These are phyloP conservation scores for Lacerta agilis DNA, from an alignment of 2,797 vertebrate species.

Conservation along the genomic window DNA sequence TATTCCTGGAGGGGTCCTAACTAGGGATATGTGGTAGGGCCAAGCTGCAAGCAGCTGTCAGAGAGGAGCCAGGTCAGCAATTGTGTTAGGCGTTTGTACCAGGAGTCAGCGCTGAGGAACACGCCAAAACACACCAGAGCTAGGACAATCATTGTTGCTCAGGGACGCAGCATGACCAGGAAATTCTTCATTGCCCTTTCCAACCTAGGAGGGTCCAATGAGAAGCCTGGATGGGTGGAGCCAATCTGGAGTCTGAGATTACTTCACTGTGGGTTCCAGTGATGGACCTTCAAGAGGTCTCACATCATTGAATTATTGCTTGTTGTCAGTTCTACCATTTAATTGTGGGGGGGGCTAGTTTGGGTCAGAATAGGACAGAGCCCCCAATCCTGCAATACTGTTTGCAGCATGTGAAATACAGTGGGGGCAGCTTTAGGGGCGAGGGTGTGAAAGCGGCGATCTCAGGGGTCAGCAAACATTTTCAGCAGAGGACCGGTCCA, in stretches of 20 bases:
- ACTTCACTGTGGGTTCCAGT: not conserved
- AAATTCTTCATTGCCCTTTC: not conserved
- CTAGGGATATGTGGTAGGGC: not conserved
- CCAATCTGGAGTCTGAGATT: not conserved
- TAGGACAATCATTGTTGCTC: not conserved
- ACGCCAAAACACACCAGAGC: not conserved
- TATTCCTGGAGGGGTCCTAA: no score
- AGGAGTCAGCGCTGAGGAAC: not conserved
- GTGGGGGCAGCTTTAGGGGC: not conserved
- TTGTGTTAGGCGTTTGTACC: no score
- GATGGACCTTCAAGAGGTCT: not conserved
- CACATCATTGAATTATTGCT: not conserved
- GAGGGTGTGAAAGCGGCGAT: not conserved
- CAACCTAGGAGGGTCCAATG: not conserved
- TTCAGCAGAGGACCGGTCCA: no score
- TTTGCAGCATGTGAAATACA: not conserved
- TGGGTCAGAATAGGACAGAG: not conserved
- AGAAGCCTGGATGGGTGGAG: not conserved
- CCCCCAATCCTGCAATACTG: not conserved
- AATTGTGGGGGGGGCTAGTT: not conserved
- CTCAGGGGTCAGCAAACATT: not conserved
- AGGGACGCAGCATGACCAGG: not conserved
- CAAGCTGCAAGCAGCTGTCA: not conserved
- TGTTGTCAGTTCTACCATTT: not conserved
- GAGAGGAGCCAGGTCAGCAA: not conserved